A percentile compares a stretch with the other conserved stretches of the same genome.
Evolutionary conservation across 2,797 vertebrate species (phyloP).

Genomic region (Anas capensis): DNA sequence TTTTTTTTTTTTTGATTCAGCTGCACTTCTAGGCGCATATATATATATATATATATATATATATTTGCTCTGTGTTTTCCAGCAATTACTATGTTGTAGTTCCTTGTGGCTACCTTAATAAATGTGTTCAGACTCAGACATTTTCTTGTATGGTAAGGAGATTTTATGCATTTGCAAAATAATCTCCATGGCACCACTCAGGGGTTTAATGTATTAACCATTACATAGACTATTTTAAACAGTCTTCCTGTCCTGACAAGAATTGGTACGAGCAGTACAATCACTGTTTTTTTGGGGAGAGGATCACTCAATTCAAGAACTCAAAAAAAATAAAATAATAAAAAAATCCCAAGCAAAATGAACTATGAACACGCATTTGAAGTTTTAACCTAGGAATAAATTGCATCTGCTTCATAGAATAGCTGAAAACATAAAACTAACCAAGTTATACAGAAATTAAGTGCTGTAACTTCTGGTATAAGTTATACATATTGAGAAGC

Average conservation of each 20-base stretch:
- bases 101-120: constrained; percentile 1
- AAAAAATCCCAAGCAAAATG: not conserved
- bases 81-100: not conserved
- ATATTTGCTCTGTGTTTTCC: not conserved
- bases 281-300: not conserved
- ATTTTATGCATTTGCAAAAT: constrained; percentile 42
- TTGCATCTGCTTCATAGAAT: not conserved
- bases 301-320: not conserved
- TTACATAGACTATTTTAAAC: constrained; percentile 7
- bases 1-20: not conserved
- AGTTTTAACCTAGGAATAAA: not conserved
- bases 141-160: not conserved
- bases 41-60: too few relatives aligned
- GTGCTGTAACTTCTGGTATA: not conserved
- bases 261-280: not conserved
- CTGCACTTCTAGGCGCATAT: too few relatives aligned
- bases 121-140: not conserved
- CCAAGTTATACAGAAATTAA: not conserved
- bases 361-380: not conserved
- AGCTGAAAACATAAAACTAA: not conserved
- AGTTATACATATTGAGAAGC: not conserved
- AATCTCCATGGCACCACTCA: constrained; percentile 28
- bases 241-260: constrained; percentile 33
- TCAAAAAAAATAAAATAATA: not conserved
- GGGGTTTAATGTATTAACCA: constrained; percentile 14